phyloP scores from a whole-genome alignment of 2,797 vertebrate species.

The Vipera ursinii region DNA sequence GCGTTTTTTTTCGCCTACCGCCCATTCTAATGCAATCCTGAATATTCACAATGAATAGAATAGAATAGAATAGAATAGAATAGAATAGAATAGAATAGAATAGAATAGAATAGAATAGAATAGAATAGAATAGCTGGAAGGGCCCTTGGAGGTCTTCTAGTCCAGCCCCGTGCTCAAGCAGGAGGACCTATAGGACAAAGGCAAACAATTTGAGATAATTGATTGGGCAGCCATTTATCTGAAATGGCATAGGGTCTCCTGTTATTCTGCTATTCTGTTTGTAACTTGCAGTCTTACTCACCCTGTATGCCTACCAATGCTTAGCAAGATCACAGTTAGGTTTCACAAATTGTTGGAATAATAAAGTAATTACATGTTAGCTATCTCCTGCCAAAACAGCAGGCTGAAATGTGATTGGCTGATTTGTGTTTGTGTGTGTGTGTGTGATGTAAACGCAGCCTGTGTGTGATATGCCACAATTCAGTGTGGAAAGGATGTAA shows the following conservation, averaged over 20 bases:
- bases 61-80: no score
- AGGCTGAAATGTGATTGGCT: neutral
- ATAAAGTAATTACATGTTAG: neutral
- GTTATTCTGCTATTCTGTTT: neutral
- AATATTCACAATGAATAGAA: no score
- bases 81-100: no score
- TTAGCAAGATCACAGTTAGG: neutral
- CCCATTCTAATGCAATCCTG: neutral
- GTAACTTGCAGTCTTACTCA: neutral
- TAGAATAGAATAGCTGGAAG: no score
- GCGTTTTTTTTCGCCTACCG: neutral
- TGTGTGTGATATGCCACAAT: neutral
- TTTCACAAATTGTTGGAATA: neutral
- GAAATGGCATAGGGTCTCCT: neutral
- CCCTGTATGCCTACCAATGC: neutral
- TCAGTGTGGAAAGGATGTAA: neutral
- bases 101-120: no score
- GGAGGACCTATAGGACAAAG: neutral
- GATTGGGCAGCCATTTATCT: neutral
- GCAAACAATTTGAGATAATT: neutral
- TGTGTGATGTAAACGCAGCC: neutral
- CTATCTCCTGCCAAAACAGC: neutral
- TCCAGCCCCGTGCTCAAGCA: no score
- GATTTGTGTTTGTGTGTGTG: neutral
- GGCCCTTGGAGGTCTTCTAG: no score